Base-by-base conservation (phyloP, 2,797 vertebrate species). In the Sebastes ruberrimus region DNA sequence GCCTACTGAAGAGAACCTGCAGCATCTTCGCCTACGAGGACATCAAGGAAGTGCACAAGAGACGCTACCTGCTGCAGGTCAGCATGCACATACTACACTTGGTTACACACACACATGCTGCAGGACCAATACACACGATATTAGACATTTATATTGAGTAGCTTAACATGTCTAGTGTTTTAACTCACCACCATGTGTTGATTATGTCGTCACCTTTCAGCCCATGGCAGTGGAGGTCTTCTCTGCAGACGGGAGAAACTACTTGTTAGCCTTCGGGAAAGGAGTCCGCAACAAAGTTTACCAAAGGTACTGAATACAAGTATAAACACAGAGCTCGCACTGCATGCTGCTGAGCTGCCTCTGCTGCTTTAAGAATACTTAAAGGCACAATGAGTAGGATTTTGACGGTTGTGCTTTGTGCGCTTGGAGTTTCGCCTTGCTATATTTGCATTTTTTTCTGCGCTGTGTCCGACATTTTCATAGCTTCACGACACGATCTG, bases 231-330 rank as follows among this genome's bases (percentile, higher is more conserved):
- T 98, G 70, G 99, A 99, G 93, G 99, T 99, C 71, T 99, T 99
- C 95, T 99, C 98, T 27, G 98, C 97, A 25, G 99, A 99, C 0
- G 99, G 99, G 56, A 95, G 98, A 67, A 99, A 99, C 95, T 99
- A 99, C 88, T 93, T 99, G 88, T 89, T 99, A 46, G 97, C 98
- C 76, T 99, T 99, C 93, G 98, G 99, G 91, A 99, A 99, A 88
- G 98, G 98, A 65, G 96, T 99, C 69, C 95, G 98, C 83, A 99
- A 99, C 95, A 99, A 99, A 96, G 99, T 99, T 81, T 99, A 99
- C 92, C 99, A 99, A 94, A 99, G 99, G 99, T 99, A 95, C 42
- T 0, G 22, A 49, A 23, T 3, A 3, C 2, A 10, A 10, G 38
- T 4, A 1, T 6, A 27, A 22, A 59, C 22, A 32, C 8, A 20